A percentile compares a stretch with the other conserved stretches of the same genome.
Evolutionary conservation across 35 echinoderm and acorn worm species (phyloP).

Genomic region (Heliocidaris tuberculata): DNA sequence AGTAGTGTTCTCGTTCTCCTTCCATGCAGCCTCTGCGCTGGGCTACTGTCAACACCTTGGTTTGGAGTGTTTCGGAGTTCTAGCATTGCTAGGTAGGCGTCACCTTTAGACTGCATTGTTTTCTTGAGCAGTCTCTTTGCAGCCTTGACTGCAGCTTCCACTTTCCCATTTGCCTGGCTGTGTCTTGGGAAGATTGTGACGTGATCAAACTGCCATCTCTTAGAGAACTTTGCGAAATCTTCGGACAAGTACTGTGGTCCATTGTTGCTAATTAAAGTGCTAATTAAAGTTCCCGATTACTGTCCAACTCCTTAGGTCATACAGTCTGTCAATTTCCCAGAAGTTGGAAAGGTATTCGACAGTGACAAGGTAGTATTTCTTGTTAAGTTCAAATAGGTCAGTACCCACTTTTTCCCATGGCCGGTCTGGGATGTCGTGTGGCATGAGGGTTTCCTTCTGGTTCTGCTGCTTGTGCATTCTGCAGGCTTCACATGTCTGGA

Average conservation of each 20-base stretch:
- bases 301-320: neutral
- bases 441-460: constrained; percentile 57
- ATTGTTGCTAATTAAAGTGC: constrained; percentile 41
- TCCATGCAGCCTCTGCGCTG: constrained; percentile 42
- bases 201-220: constrained; percentile 9
- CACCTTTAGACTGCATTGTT: constrained; percentile 45
- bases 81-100: constrained; percentile 62
- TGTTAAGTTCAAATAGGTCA: constrained; percentile 49
- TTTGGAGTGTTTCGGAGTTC: constrained; percentile 59
- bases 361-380: constrained; percentile 19
- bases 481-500: constrained; percentile 61
- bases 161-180: constrained; percentile 53
- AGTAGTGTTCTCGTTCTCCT: constrained; percentile 56
- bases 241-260: constrained; percentile 39
- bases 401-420: constrained; percentile 49
- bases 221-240: neutral
- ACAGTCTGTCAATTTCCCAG: constrained; percentile 61
- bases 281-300: constrained; percentile 15
- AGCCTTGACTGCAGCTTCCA: constrained; percentile 60
- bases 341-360: constrained; percentile 59
- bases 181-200: constrained; percentile 40
- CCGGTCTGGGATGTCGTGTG: constrained; percentile 27
- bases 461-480: neutral
- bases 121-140: constrained; percentile 51
- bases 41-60: constrained; percentile 42